Evolutionary conservation across 2,888 invertebrate genomes (phyloP).

Genomic region (Caenorhabditis sp.): DNA sequence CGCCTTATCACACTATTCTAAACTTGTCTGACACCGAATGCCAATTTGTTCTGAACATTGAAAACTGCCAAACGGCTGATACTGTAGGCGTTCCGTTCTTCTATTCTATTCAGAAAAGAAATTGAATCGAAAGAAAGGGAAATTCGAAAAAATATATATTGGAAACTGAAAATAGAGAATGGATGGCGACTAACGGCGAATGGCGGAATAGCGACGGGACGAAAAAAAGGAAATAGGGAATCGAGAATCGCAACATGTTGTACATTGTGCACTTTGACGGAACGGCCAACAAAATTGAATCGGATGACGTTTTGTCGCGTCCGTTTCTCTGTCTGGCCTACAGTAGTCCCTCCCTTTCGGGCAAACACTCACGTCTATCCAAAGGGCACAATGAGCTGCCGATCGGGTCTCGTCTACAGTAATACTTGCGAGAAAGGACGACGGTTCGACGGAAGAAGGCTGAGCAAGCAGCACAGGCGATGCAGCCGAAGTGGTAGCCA

Average conservation of each 20-base stretch:
- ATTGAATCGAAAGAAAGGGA: not conserved
- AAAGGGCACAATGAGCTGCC: slow-evolving; percentile 54
- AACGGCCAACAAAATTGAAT: slow-evolving; percentile 13
- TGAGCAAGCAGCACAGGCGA: slow-evolving; percentile 63
- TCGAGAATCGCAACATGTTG: slow-evolving; percentile 29
- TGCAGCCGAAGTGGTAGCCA: slow-evolving; percentile 59
- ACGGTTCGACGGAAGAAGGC: slow-evolving; percentile 62
- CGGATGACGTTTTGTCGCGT: not conserved
- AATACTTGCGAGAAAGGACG: slow-evolving; percentile 43
- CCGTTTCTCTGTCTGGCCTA: slow-evolving; percentile 9
- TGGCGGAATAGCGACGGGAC: not conserved
- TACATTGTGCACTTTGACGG: slow-evolving; percentile 27
- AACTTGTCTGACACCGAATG: not conserved
- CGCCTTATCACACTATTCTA: not conserved
- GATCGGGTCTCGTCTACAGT: slow-evolving; percentile 51
- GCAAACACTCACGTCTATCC: slow-evolving; percentile 48
- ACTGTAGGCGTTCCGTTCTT: slow-evolving; percentile 31
- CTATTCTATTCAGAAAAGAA: slow-evolving; percentile 14
- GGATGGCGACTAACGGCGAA: not conserved
- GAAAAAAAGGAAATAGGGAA: slow-evolving; percentile 6
- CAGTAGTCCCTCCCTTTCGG: slow-evolving; percentile 11
- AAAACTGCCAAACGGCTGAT: not conserved
- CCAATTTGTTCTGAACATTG: not conserved
- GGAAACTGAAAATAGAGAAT: slow-evolving; percentile 22
- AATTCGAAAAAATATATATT: too few species aligned